Percentiles rank a stretch among this genome's conserved stretches.
phyloP scores from a whole-genome alignment of 2,113 vertebrate species.

The Chaetura pelagica region DNA sequence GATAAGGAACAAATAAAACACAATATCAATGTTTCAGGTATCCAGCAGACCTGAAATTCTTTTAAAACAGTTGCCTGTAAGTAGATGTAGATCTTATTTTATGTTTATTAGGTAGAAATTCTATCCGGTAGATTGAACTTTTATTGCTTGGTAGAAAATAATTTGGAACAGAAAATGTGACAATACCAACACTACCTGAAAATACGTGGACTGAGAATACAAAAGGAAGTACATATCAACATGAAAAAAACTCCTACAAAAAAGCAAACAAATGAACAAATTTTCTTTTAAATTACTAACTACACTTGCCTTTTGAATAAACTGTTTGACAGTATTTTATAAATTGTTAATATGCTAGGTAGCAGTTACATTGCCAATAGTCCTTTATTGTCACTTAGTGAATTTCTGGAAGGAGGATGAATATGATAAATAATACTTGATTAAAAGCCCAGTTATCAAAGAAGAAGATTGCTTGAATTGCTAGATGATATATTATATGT shows the following conservation, averaged over 20 bases:
- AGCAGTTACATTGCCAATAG: background rate
- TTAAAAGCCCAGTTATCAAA: background rate
- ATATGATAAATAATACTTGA: background rate
- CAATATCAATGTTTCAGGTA: background rate
- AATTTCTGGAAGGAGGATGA: rapidly evolving
- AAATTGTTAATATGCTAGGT: background rate
- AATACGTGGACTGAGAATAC: background rate
- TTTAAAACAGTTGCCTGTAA: background rate
- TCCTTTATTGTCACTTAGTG: background rate
- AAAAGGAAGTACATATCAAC: background rate
- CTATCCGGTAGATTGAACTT: background rate
- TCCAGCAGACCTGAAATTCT: background rate
- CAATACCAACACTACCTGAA: background rate
- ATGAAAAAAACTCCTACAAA: background rate
- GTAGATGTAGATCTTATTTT: background rate
- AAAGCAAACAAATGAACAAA: background rate
- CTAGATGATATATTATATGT: background rate
- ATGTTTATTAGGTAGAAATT: background rate
- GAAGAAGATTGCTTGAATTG: background rate
- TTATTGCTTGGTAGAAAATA: background rate
- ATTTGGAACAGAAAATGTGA: background rate
- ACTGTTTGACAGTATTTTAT: background rate
- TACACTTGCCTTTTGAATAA: background rate
- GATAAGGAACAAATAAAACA: background rate
- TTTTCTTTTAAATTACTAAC: background rate